phyloP scores from a whole-genome alignment of 2,113 vertebrate genomes.

The Rhineura floridana region DNA sequence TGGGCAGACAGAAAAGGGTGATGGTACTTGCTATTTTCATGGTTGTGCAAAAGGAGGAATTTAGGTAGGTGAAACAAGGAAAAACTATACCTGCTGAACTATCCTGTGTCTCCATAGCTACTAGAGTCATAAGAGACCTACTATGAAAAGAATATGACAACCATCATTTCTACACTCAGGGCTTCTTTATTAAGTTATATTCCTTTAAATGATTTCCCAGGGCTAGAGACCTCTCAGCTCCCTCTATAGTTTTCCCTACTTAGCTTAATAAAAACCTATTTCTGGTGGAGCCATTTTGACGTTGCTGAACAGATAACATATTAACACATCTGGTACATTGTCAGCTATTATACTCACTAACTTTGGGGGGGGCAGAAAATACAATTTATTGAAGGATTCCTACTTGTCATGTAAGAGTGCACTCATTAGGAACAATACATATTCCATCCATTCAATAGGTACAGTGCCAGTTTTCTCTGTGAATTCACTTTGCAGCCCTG shows the following conservation, averaged over 20 bases:
- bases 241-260: background rate
- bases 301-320: background rate
- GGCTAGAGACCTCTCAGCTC: background rate
- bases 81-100: background rate
- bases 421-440: background rate
- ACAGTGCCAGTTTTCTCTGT: background rate
- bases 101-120: no score
- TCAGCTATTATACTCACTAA: background rate
- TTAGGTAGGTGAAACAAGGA: background rate
- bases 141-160: background rate
- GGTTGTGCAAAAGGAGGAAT: background rate
- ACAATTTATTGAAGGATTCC: background rate
- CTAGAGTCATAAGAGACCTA: background rate
- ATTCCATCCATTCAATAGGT: background rate
- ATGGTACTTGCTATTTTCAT: background rate
- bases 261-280: background rate
- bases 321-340: background rate
- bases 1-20: background rate
- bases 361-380: background rate
- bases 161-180: background rate
- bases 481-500: background rate
- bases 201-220: background rate
- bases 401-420: background rate
- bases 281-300: background rate
- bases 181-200: background rate